Evolutionary conservation across 2,797 vertebrate genomes (phyloP), one percentile per base, ranked within the genome.

Genomic region (Acanthis flammea): DNA sequence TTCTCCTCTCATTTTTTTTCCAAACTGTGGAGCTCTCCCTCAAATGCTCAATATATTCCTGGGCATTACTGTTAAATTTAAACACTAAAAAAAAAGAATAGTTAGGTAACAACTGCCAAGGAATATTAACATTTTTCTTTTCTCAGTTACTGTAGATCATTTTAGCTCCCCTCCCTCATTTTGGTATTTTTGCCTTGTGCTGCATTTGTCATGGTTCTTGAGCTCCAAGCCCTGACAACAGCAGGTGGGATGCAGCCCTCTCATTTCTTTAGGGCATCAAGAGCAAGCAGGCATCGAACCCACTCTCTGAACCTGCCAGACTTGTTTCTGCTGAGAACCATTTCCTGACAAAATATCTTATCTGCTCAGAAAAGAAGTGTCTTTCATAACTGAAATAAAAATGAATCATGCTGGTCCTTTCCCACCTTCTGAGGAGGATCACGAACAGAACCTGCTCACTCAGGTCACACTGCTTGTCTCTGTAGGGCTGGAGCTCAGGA

Each of bases 61-160:
- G 65, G 60, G 45, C 53, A 86, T 83, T 81, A 75, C 30, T 83
- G n/a, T 80, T 94, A 92, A 71, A 87, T 78, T 90, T 96, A 83
- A 74, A 77, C 27, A 47, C 7, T 30, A 12, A 89, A 79, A 37
- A 77, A n/a, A 68, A n/a, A 23, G 12, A 35, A 61, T 18, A 66
- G 30, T 72, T 87, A 79, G 88, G 66, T 50, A 65, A 25, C 63
- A 85, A 85, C 54, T 90, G 77, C 41, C 50, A 80, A 85, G 21
- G 19, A 87, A 85, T 89, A 76, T 39, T 35, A 92, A 83, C 35
- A 42, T 72, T 72, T 77, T 80, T 76, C 21, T 76, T 80, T 71
- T 55, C 62, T 84, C 27, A 6, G 78, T 91, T 74, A 53, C 42
- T 63, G 16, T 39, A 27, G 58, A 57, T 89, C 1, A 82, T 68